Percentiles rank a stretch among this genome's conserved stretches.
Evolutionary conservation across 2,113 vertebrate genomes (phyloP).

Genomic region (Anser cygnoides): DNA sequence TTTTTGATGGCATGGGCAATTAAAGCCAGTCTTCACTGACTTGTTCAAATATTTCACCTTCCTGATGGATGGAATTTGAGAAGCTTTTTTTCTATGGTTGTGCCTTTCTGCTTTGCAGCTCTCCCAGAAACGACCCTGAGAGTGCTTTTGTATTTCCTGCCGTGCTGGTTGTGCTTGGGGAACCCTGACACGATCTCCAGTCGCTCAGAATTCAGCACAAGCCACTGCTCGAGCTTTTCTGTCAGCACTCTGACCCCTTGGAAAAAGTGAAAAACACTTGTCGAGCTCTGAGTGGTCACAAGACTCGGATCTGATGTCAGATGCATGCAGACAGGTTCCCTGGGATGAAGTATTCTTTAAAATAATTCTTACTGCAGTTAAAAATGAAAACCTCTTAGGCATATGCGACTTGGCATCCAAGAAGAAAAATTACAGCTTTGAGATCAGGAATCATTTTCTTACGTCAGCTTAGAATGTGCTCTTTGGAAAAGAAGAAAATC

Average conservation of each 20-base stretch:
- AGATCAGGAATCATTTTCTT: not conserved
- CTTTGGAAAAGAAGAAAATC: not conserved
- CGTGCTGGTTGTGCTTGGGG: not conserved
- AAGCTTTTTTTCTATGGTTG: not conserved
- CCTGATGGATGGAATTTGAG: not conserved
- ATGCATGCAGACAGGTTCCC: not conserved
- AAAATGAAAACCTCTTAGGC: not conserved
- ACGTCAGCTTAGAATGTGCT: not conserved
- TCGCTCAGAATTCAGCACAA: not conserved
- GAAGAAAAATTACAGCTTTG: not conserved
- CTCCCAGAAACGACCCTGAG: not conserved
- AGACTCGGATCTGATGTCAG: not conserved
- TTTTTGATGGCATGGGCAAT: not conserved
- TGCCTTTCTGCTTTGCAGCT: not conserved
- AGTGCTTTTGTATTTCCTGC: not conserved
- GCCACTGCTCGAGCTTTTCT: not conserved
- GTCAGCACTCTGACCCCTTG: not conserved
- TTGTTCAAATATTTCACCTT: not conserved
- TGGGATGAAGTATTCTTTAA: not conserved
- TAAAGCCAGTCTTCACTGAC: not conserved
- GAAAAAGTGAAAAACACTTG: not conserved
- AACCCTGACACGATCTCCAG: not conserved
- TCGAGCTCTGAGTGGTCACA: not conserved
- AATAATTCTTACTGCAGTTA: not conserved
- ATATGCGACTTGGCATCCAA: not conserved